A percentile compares a stretch with the other conserved stretches of the same genome.
phyloP scores from a whole-genome alignment of 37 sponge, comb jelly and placozoan species.

The Spongilla lacustris region DNA sequence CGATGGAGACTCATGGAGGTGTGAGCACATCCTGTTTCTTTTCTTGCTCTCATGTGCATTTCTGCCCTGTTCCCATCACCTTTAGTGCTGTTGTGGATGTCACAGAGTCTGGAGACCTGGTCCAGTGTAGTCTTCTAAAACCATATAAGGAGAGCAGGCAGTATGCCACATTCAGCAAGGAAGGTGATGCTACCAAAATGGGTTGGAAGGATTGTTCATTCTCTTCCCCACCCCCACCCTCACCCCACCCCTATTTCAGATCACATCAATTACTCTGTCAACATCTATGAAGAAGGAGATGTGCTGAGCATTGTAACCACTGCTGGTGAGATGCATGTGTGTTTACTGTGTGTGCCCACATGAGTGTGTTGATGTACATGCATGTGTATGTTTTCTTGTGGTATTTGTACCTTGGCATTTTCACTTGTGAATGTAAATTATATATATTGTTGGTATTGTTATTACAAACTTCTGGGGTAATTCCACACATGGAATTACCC shows the following conservation, averaged over 20 bases:
- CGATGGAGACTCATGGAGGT: constrained; percentile 88
- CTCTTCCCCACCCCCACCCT: too few species aligned
- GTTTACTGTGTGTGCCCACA: not conserved
- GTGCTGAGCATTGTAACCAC: constrained; percentile 78
- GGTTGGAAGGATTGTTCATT: not conserved
- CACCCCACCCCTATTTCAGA: constrained; percentile 29
- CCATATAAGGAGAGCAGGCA: constrained; percentile 69
- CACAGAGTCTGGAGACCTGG: constrained; percentile 78
- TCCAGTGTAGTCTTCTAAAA: constrained; percentile 50
- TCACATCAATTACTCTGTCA: constrained; percentile 77
- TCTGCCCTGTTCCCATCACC: not conserved
- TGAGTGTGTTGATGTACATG: not conserved
- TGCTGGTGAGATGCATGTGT: constrained; percentile 57
- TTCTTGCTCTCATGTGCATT: not conserved
- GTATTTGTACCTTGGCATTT: not conserved
- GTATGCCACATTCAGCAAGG: constrained; percentile 65
- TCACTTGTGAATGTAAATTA: not conserved
- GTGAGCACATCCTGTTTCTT: not conserved
- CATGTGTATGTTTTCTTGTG: not conserved
- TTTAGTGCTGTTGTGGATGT: constrained; percentile 89
- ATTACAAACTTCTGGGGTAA: not conserved
- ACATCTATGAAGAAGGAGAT: constrained; percentile 86
- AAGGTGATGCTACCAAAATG: constrained; percentile 16
- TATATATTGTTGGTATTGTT: not conserved
- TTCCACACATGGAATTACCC: too few species aligned